Evolutionary conservation across 1,140 invertebrate genomes (phyloP).

Genomic region (Aphidius ervi): DNA sequence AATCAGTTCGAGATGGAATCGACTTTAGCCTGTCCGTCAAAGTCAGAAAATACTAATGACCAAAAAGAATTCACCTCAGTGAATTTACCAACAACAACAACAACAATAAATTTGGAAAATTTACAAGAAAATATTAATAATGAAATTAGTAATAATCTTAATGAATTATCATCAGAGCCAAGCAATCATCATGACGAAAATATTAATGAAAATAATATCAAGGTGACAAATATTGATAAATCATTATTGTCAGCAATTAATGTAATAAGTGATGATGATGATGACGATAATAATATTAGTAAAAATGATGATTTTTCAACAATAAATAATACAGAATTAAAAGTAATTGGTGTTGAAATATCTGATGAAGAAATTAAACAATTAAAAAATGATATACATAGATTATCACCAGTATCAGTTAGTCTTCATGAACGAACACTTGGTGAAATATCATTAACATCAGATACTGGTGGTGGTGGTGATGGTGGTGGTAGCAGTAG

Average conservation of each 20-base stretch:
- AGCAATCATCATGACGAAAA: slow-evolving; percentile 1
- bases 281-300: slow-evolving; percentile 22
- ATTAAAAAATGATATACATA: slow-evolving; percentile 42
- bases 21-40: slow-evolving; percentile 32
- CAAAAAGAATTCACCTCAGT: slow-evolving; percentile 42
- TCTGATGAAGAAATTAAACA: slow-evolving; percentile 45
- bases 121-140: not conserved
- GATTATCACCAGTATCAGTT: slow-evolving; percentile 47
- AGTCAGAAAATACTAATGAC: slow-evolving; percentile 27
- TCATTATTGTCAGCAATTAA: not conserved
- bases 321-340: slow-evolving; percentile 36
- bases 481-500: slow-evolving; percentile 18
- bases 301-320: slow-evolving; percentile 38
- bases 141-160: not conserved
- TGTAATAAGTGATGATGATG: not conserved
- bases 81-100: slow-evolving; percentile 20
- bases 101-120: not conserved
- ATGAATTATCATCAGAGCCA: slow-evolving; percentile 8
- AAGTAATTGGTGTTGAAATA: slow-evolving; percentile 44
- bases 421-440: slow-evolving; percentile 45
- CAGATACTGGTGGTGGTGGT: slow-evolving; percentile 32
- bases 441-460: slow-evolving; percentile 46
- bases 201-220: not conserved
- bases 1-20: slow-evolving; percentile 44
- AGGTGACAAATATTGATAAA: not conserved